These are phyloP conservation scores for Coreius guichenoti DNA, from an alignment of 2,797 vertebrate species.

Conservation along the genomic window DNA sequence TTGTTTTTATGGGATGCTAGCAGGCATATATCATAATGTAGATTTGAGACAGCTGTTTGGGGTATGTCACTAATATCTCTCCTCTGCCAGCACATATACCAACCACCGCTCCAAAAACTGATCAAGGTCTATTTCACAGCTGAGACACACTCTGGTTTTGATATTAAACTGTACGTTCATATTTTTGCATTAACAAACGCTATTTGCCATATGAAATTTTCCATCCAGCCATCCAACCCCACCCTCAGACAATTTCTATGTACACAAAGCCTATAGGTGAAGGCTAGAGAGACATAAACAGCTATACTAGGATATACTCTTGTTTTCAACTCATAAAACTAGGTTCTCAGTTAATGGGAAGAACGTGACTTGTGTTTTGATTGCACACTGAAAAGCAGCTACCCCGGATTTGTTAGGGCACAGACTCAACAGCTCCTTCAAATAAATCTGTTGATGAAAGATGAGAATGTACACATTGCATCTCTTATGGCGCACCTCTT, in stretches of 20 bases:
- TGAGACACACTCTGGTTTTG: slow-evolving; percentile 38
- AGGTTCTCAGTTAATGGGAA: slow-evolving; percentile 74
- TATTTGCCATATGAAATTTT: slow-evolving; percentile 26
- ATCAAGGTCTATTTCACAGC: slow-evolving; percentile 51
- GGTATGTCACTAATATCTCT: slow-evolving; percentile 31
- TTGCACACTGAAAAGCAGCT: slow-evolving; percentile 75
- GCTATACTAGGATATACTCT: not conserved
- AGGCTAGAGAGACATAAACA: slow-evolving; percentile 25
- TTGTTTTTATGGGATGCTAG: slow-evolving; percentile 27
- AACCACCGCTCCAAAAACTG: slow-evolving; percentile 27
- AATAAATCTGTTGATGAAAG: slow-evolving; percentile 48
- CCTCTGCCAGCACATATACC: not conserved
- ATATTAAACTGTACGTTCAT: slow-evolving; percentile 43
- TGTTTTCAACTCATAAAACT: slow-evolving; percentile 33
- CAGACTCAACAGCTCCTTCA: slow-evolving; percentile 37
- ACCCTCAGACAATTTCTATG: slow-evolving; percentile 3
- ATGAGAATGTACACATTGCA: slow-evolving; percentile 40
- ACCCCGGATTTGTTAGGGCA: slow-evolving; percentile 62
- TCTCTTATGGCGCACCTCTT: slow-evolving; percentile 20
- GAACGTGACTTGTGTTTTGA: slow-evolving; percentile 70
- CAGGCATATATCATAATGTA: slow-evolving; percentile 31
- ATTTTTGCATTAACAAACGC: slow-evolving; percentile 35
- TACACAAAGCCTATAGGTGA: not conserved
- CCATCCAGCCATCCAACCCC: slow-evolving; percentile 4
- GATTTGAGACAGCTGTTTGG: slow-evolving; percentile 44